Evolutionary conservation across 2,888 invertebrate species (phyloP).

Genomic region (Macrophya annulata): DNA sequence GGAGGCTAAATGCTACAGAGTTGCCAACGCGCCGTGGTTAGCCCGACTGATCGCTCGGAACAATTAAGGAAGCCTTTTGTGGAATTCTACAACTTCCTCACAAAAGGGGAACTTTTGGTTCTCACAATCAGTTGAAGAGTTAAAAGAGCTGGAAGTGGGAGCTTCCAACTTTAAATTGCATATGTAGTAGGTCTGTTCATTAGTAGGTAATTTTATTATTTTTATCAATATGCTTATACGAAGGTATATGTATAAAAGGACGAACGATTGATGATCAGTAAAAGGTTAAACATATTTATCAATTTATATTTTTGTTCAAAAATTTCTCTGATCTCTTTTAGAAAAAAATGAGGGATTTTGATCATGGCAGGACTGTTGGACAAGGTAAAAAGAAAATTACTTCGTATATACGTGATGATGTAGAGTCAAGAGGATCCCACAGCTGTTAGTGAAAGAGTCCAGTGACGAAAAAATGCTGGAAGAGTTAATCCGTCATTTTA

Average conservation of each 20-base stretch:
- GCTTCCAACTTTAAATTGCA: background rate
- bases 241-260: background rate
- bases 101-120: constrained; percentile 22
- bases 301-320: background rate
- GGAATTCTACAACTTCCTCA: constrained; percentile 4
- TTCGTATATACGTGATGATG: background rate
- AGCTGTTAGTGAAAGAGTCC: background rate
- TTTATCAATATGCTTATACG: background rate
- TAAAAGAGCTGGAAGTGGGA: constrained; percentile 6
- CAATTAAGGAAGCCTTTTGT: constrained; percentile 37
- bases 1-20: constrained; percentile 8
- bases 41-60: constrained; percentile 31
- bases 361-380: background rate
- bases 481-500: constrained; percentile 15
- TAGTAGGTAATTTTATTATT: background rate
- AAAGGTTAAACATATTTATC: background rate
- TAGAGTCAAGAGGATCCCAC: background rate
- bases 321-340: background rate
- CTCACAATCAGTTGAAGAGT: constrained; percentile 26
- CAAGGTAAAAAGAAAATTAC: background rate
- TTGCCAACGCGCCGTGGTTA: constrained; percentile 8
- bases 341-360: background rate
- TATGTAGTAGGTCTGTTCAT: background rate
- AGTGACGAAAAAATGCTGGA: background rate
- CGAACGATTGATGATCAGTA: background rate